A percentile compares a stretch with the other conserved stretches of the same genome.
Evolutionary conservation across 2,113 vertebrate genomes (phyloP).

Genomic region (Anseranas semipalmata): DNA sequence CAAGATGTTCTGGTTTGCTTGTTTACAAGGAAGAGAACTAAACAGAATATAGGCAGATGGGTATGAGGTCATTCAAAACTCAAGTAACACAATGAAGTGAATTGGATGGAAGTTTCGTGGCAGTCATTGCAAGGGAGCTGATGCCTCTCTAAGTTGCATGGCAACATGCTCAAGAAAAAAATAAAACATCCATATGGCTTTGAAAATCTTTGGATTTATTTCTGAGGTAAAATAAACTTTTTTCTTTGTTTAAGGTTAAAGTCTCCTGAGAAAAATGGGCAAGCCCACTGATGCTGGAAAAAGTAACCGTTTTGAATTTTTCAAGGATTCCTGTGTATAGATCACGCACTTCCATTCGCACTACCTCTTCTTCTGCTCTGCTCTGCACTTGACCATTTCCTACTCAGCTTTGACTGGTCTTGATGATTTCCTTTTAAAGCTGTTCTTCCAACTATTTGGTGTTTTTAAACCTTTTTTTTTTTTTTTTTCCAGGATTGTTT

Average conservation of each 20-base stretch:
- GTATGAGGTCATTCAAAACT: neutral
- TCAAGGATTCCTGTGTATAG: neutral
- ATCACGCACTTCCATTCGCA: neutral
- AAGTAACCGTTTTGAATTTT: neutral
- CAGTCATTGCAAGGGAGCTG: neutral
- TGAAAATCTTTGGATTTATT: neutral
- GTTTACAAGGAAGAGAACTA: neutral
- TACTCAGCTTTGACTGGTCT: neutral
- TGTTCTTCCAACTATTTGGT: neutral
- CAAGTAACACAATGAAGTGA: neutral
- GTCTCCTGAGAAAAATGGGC: neutral
- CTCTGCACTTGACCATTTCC: neutral
- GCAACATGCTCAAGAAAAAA: neutral
- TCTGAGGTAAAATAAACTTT: neutral
- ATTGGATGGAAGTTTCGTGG: neutral
- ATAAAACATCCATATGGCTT: constrained; percentile 1
- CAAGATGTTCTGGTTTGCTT: neutral
- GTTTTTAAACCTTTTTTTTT: neutral
- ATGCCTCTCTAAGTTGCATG: neutral
- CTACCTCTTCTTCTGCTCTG: neutral
- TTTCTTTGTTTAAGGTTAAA: neutral
- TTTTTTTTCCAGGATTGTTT: neutral
- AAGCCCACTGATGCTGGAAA: neutral
- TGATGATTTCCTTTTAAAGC: neutral
- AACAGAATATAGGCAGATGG: neutral